Evolutionary conservation across 2,113 vertebrate species (phyloP).

Genomic region (Piaya cayana): DNA sequence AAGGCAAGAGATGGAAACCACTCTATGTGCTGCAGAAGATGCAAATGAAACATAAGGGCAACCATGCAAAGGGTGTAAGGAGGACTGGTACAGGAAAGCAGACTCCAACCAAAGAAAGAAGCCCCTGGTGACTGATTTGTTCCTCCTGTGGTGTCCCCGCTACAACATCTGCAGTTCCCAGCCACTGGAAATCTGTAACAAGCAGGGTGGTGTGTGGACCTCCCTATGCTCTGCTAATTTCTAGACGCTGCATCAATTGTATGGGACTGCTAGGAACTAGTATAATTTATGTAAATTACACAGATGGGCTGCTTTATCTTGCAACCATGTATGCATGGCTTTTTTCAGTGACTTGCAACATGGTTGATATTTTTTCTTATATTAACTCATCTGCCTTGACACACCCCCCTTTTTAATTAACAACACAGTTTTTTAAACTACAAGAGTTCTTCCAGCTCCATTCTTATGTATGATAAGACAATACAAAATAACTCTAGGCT

Average conservation of each 20-base stretch:
- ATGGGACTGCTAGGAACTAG: conserved; percentile 57
- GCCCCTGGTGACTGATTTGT: rapidly evolving
- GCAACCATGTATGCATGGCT: conserved; percentile 50
- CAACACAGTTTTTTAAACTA: conserved; percentile 33
- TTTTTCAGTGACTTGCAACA: conserved; percentile 64
- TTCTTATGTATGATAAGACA: background rate
- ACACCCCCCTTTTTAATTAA: conserved; percentile 59
- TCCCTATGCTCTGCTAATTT: conserved; percentile 31
- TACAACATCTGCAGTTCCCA: background rate
- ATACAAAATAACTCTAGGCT: conserved; percentile 1
- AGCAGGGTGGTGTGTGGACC: background rate
- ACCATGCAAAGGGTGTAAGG: background rate
- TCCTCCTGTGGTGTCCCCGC: background rate
- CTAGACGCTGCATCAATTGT: conserved; percentile 48
- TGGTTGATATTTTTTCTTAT: conserved; percentile 48
- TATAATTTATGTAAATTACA: conserved; percentile 72
- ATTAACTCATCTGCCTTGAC: conserved; percentile 66
- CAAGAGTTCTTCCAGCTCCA: conserved; percentile 13
- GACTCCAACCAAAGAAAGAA: background rate
- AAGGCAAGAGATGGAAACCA: background rate
- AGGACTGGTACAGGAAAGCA: background rate
- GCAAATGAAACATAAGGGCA: background rate
- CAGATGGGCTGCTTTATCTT: conserved; percentile 71
- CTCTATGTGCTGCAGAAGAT: background rate
- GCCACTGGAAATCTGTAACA: background rate